phyloP scores from a whole-genome alignment of 1,140 invertebrate genomes.

The Nasonia longicornis region DNA sequence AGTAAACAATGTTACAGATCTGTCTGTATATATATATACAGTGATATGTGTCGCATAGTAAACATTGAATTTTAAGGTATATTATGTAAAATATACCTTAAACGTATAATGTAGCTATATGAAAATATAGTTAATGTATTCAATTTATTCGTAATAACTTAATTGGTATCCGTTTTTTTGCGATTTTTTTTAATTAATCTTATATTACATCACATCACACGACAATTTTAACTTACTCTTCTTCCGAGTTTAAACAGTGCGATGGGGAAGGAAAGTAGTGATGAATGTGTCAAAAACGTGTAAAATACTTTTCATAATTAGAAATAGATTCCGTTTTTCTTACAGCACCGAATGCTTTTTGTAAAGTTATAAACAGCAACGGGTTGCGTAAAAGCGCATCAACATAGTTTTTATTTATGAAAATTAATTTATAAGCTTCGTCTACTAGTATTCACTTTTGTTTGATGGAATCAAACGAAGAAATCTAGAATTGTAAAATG shows the following conservation, averaged over 20 bases:
- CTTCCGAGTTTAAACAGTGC: slow-evolving; percentile 5
- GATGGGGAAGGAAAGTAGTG: slow-evolving; percentile 18
- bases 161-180: too few relatives aligned
- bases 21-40: not conserved
- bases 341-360: slow-evolving; percentile 18
- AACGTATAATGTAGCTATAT: too few relatives aligned
- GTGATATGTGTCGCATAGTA: not conserved
- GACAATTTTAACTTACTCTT: slow-evolving; percentile 5
- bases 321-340: slow-evolving; percentile 28
- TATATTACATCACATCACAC: not conserved
- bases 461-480: not conserved
- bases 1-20: not conserved
- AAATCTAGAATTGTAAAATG: slow-evolving; percentile 15
- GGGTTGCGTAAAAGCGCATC: not conserved
- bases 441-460: not conserved
- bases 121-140: too few relatives aligned
- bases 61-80: not conserved
- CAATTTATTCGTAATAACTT: too few relatives aligned
- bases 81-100: not conserved
- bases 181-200: not conserved
- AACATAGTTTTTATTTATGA: not conserved
- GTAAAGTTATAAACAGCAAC: slow-evolving; percentile 5
- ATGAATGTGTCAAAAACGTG: slow-evolving; percentile 43
- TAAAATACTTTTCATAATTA: slow-evolving; percentile 42
- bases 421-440: not conserved